These are phyloP conservation scores for Gymnocypris eckloni DNA, from an alignment of 2,797 vertebrate genomes.

Conservation along the genomic window DNA sequence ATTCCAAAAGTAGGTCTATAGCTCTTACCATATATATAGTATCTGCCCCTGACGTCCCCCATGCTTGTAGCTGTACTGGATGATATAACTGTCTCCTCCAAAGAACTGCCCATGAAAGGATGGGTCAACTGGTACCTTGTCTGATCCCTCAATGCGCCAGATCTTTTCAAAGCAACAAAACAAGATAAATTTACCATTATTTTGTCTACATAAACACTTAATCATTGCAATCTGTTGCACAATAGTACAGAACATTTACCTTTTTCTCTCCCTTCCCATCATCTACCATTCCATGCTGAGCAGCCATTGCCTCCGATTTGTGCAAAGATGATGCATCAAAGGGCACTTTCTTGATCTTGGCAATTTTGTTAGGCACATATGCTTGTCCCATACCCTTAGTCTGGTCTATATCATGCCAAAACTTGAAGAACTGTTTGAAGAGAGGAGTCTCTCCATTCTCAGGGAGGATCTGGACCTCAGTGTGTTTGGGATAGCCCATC, in stretches of 20 bases:
- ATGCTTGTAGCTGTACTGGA: constrained; percentile 70
- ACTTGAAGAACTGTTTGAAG: constrained; percentile 77
- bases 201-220: neutral
- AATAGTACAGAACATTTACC: constrained; percentile 56
- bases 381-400: constrained; percentile 67
- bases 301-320: constrained; percentile 71
- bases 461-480: constrained; percentile 73
- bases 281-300: constrained; percentile 75
- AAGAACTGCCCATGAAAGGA: constrained; percentile 71
- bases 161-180: constrained; percentile 63
- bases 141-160: constrained; percentile 73
- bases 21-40: constrained; percentile 77
- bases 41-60: constrained; percentile 59
- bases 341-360: constrained; percentile 72
- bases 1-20: neutral
- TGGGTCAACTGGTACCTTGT: constrained; percentile 66
- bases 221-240: neutral
- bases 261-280: constrained; percentile 70
- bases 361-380: constrained; percentile 68
- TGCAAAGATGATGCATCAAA: constrained; percentile 72
- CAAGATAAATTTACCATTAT: neutral
- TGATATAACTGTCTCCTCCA: constrained; percentile 78
- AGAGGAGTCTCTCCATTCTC: constrained; percentile 73
- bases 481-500: constrained; percentile 69
- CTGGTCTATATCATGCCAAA: constrained; percentile 69